Evolutionary conservation across 2,797 vertebrate species (phyloP).

Genomic region (Rhinichthys osculus): DNA sequence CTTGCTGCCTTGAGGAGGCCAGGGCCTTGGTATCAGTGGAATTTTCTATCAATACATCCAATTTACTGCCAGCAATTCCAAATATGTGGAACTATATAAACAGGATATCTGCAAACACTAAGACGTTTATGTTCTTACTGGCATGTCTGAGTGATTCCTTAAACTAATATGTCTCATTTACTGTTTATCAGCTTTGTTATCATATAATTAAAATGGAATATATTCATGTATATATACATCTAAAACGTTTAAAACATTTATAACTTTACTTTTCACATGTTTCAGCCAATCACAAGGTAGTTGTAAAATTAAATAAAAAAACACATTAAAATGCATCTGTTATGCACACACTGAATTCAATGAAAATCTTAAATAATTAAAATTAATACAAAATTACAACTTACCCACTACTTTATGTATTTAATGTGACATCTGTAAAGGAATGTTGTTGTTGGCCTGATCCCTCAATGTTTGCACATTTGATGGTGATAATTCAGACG

Average conservation of each 20-base stretch:
- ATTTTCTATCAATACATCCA: constrained; percentile 28
- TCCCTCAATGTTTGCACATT: too few relatives aligned
- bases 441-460: too few relatives aligned
- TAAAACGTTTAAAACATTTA: too few relatives aligned
- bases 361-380: too few relatives aligned
- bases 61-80: constrained; percentile 1
- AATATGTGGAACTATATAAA: constrained; percentile 16
- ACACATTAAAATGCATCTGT: too few relatives aligned
- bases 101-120: neutral
- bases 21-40: constrained; percentile 9
- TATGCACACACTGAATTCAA: too few relatives aligned
- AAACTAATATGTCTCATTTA: constrained; percentile 4
- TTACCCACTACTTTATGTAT: too few relatives aligned
- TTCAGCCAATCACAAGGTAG: neutral
- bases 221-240: neutral
- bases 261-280: neutral
- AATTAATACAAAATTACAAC: too few relatives aligned
- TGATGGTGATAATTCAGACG: too few relatives aligned
- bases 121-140: neutral
- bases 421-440: too few relatives aligned
- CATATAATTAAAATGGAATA: neutral
- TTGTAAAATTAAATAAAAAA: too few relatives aligned
- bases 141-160: neutral
- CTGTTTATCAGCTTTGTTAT: neutral
- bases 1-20: constrained; percentile 15